Base-by-base conservation (phyloP, 2,113 vertebrate species). In the Hippolais icterina region DNA sequence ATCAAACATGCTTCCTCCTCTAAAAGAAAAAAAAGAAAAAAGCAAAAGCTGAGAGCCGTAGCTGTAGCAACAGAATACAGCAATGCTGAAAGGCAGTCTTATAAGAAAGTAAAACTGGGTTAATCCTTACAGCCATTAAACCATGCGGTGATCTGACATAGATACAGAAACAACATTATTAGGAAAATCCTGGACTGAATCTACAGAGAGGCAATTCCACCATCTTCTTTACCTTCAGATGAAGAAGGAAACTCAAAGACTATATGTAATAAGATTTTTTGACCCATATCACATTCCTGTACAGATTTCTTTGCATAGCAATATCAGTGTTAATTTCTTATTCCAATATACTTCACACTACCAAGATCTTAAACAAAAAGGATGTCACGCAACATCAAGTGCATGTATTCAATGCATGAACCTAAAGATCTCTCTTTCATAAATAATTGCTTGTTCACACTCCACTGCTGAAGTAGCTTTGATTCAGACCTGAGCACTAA, bases 111-210 rank as follows among this genome's bases (percentile, higher is more conserved):
- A 77, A 88, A 93, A 85, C 74, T 77, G 39, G 75, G 71, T 91
- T 95, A 96, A 95, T 90, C 59, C 33, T 74, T 74, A 59, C 8
- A 56, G 66, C 11, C 42, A 80, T 72, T 88, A 91, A 90, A 94
- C 13, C 47, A 85, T 7, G 4, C 33, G 17, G 29, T 88, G 63
- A 90, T 76, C 35, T 81, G 68, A 80, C 66, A 95, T 0, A 84
- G 49, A 93, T 42, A 93, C 10, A 83, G 57, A 83, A 91, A 47
- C 37, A 87, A 23, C 23, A 61, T 76, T 59, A 71, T 60, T 84
- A 79, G 35, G n/a, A 95, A 96, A 88, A 83, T 83, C 54, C 54
- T 91, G 27, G 63, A 52, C 39, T 70, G 25, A 23, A 80, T 56
- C 15, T 70, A 74, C 29, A 65, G 25, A 88, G 19, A 83, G 29